Base-by-base conservation (phyloP, 35 echinoderm and acorn worm species). In the Lytechinus variegatus region DNA sequence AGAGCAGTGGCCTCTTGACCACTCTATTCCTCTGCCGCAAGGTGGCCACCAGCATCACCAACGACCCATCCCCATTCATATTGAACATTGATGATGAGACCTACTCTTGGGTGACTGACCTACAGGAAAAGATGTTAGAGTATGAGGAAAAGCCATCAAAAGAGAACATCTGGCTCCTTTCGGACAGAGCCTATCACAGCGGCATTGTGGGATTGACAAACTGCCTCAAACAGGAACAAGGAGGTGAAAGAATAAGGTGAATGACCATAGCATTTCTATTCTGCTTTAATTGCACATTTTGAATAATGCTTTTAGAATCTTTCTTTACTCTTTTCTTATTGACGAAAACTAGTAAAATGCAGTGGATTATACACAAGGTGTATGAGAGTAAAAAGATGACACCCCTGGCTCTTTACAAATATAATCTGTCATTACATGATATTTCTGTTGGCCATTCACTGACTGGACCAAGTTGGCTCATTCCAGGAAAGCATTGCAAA, bases 161-260 rank as follows among this genome's bases (percentile, higher is more conserved):
- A 29, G 94, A 97, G 61, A 99, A 92, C 52, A 28, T 99, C 19
- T 99, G 98, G 98, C 94, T 99, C 21, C 92, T 96, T 9, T 95
- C 96, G 5, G 94, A 99, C 51, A 91, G 87, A 33, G 95, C 92
- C 66, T 60, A 54, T 51, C 55, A 99, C 56, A 96, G 86, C 93
- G 98, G 98, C 55, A 95, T 99, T 94, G 96, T 97, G 89, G 98
- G 98, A 86, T 87, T 99, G 94, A 96, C 97, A 3, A 99, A 99
- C 86, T 99, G 98, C 89, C 87, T 99, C 54, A 89, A 86, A 86
- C 95, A 96, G 53, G 98, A 99, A 95, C 95, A 95, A 27, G 98
- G 98, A 94, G 98, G 98, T 10, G 14, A 97, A 0, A 95, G 92
- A 90, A 95, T 99, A 55, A 97, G 98, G 98, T 99, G 27, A 95